Evolutionary conservation across 1,140 invertebrate species (phyloP), one percentile per base, ranked within the genome.

Genomic region (Leptinotarsa lineolata): DNA sequence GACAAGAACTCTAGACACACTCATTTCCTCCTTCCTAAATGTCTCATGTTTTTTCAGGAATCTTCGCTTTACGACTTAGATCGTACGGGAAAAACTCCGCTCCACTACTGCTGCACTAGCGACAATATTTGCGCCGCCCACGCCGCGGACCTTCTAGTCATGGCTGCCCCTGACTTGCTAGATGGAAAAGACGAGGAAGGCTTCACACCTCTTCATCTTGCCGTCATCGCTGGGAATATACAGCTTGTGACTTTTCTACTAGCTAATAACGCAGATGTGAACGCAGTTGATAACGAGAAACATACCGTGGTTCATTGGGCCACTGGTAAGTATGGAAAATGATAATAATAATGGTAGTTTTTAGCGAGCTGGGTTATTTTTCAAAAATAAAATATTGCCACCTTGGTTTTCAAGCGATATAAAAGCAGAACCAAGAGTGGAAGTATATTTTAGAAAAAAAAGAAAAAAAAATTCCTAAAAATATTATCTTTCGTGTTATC

Each of bases 251-350:
- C 92, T 69, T 92, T 93, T 30, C 86, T 97, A 5, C 83, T 96
- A 60, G 90, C 92, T 16, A 92, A 92, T 72, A 91, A 92, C 24
- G 96, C 96, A 12, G 92, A 97, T 81, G 91, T 98, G 60, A 93
- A 94, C 83, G 91, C 92, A 46, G 88, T 93, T 68, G 97, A 99
- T 85, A 91, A 95, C 81, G 97, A 99, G 83, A 91, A 93, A 67
- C 97, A 99, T 83, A 97, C 96, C 2, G 92, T 95, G n/a, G 91
- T 98, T 16, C 97, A 99, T 85, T 99, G 97, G 97, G 97, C 97
- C 4, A 97, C 95, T 77, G 96, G 97, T 97, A 85, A 88, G 83
- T 48, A 76, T n/a, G 1, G 30, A 30, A 6, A 8, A 30, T 24
- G 22, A 24, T 30, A 30, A 30, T 8, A 30, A 30, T 30, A 6